phyloP scores from a whole-genome alignment of 2,113 vertebrate genomes.

The Pachyramphus minor region DNA sequence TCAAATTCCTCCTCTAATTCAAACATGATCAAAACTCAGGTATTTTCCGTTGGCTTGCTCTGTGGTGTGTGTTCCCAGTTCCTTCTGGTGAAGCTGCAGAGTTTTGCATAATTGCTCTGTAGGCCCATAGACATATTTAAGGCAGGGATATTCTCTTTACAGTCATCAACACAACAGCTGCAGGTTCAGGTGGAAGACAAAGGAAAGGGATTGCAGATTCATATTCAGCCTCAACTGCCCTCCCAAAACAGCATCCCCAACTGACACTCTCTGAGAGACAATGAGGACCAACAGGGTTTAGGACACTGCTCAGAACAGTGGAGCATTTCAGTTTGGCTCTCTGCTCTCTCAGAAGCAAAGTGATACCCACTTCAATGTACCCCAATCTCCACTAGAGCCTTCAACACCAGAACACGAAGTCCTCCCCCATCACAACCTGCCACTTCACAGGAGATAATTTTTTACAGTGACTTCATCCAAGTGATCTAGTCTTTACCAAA shows the following conservation, averaged over 20 bases:
- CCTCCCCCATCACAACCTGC: not conserved
- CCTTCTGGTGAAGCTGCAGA: not conserved
- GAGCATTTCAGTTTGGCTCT: not conserved
- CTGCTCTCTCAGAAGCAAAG: not conserved
- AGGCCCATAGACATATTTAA: rapidly evolving
- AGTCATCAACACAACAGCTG: not conserved
- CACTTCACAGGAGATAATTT: not conserved
- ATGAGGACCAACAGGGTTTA: not conserved
- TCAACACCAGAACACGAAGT: not conserved
- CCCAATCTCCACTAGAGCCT: not conserved
- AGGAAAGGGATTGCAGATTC: not conserved
- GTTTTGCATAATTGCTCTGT: not conserved
- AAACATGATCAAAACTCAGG: not conserved
- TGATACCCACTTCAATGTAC: not conserved
- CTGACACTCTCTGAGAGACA: not conserved
- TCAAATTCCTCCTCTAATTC: not conserved
- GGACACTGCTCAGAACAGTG: not conserved
- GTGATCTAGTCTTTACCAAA: not conserved
- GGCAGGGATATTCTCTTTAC: not conserved
- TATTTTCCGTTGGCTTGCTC: not conserved
- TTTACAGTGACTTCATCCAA: not conserved
- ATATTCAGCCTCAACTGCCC: not conserved
- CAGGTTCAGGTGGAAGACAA: not conserved
- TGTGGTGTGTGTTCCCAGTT: not conserved
- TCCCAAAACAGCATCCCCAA: not conserved